Conservation (phyloP, 2,888 invertebrate species). For the Pristionchus fissidentatus region DNA sequence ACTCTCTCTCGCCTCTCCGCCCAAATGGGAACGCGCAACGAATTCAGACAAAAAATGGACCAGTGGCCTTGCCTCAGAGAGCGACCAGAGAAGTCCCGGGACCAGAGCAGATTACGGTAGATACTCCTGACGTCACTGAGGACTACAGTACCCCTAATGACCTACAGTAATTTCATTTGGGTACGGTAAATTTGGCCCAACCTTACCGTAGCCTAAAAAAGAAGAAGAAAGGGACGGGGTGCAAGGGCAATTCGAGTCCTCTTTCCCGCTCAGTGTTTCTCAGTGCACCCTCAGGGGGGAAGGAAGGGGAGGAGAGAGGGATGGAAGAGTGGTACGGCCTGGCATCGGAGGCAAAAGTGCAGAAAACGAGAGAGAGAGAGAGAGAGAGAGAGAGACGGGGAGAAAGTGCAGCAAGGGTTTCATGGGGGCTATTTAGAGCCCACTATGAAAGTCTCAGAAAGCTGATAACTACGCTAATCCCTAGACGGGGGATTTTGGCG, state of each 20-base stretch:
- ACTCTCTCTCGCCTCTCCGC: neutral
- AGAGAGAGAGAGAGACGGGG: neutral
- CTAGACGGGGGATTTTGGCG: too few relatives aligned
- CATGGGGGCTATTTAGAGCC: neutral
- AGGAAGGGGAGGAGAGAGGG: neutral
- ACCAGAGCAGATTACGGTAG: neutral
- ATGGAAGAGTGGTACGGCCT: constrained; percentile 18
- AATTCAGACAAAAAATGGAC: neutral
- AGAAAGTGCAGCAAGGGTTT: neutral
- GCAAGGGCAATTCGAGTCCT: too few relatives aligned
- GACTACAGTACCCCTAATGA: too few relatives aligned
- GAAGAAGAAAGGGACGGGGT: too few relatives aligned
- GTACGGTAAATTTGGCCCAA: too few relatives aligned
- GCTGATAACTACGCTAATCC: too few relatives aligned
- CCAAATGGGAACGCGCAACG: neutral
- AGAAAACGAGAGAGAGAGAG: constrained; percentile 22
- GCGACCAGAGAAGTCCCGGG: neutral
- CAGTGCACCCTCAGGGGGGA: too few relatives aligned
- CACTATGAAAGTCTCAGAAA: neutral
- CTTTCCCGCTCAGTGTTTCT: too few relatives aligned
- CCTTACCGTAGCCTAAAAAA: too few relatives aligned
- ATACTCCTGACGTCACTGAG: too few relatives aligned
- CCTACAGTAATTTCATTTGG: too few relatives aligned
- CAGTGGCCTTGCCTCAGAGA: constrained; percentile 1
- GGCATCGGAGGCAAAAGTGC: constrained; percentile 6